Evolutionary conservation across 2,113 vertebrate genomes (phyloP).

Genomic region (Gracilinanus agilis): DNA sequence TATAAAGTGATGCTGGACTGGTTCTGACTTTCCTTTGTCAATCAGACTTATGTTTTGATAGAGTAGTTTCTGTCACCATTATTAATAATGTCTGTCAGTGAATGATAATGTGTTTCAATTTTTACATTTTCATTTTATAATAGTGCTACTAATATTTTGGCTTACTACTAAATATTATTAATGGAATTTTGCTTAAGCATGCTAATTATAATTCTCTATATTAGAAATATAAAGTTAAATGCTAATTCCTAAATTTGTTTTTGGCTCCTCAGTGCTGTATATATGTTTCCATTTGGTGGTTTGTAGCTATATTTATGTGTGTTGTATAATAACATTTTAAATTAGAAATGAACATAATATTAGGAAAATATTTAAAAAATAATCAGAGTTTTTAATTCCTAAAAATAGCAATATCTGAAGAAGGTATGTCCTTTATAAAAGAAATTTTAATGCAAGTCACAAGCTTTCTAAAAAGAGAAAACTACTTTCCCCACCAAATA

Average conservation of each 20-base stretch:
- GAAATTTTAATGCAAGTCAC: not conserved
- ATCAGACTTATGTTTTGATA: not conserved
- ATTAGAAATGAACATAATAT: not conserved
- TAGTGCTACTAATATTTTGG: conserved; percentile 27
- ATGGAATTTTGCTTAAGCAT: not conserved
- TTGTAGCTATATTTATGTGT: too few species aligned
- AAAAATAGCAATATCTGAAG: not conserved
- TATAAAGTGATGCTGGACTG: not conserved
- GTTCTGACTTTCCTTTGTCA: conserved; percentile 7
- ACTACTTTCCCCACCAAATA: not conserved
- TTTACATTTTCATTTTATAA: conserved; percentile 8
- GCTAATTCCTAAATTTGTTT: not conserved
- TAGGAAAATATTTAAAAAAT: not conserved
- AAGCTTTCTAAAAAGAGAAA: not conserved
- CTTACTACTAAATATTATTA: not conserved
- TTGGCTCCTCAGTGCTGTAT: too few species aligned
- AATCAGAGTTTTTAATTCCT: not conserved
- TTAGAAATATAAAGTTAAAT: not conserved
- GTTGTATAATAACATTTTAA: too few species aligned
- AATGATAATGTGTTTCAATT: conserved; percentile 15
- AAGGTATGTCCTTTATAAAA: not conserved
- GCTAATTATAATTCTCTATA: not conserved
- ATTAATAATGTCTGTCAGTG: not conserved
- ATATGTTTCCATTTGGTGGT: too few species aligned
- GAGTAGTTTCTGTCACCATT: conserved; percentile 25